A percentile compares a stretch with the other conserved stretches of the same genome.
Evolutionary conservation across 2,888 invertebrate species (phyloP).

Genomic region (Malacosoma neustria): DNA sequence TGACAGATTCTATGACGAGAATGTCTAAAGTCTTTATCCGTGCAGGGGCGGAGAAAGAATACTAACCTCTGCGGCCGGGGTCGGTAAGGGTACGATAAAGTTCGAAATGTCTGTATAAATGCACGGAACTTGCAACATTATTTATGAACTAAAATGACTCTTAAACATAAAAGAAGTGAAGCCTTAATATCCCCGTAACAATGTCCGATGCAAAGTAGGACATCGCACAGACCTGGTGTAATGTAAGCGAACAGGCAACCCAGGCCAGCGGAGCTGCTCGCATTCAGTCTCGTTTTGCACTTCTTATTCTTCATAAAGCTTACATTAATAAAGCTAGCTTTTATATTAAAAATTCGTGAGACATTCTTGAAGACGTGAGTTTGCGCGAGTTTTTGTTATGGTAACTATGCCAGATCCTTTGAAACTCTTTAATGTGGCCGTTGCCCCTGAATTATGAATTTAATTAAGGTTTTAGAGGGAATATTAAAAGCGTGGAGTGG

Average conservation of each 20-base stretch:
- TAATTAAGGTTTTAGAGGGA: constrained; percentile 18
- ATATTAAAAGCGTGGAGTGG: constrained; percentile 1
- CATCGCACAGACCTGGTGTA: neutral
- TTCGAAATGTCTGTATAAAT: too few species aligned
- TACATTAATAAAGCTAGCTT: constrained; percentile 53
- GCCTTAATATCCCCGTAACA: too few species aligned
- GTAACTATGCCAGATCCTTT: constrained; percentile 24
- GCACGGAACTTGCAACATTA: too few species aligned
- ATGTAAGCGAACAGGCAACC: neutral
- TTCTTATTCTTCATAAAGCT: constrained; percentile 10
- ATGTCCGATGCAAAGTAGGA: constrained; percentile 14
- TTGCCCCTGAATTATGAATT: constrained; percentile 20
- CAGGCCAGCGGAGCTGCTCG: constrained; percentile 11
- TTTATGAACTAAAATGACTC: too few species aligned
- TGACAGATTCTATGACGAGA: too few species aligned
- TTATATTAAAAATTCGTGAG: constrained; percentile 61
- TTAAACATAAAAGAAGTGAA: too few species aligned
- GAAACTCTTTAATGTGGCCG: constrained; percentile 16
- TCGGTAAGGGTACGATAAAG: too few species aligned
- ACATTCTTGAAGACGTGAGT: constrained; percentile 27
- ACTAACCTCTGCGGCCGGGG: too few species aligned
- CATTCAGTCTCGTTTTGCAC: constrained; percentile 19
- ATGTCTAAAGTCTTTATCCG: too few species aligned
- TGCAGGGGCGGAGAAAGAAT: too few species aligned
- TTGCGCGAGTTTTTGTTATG: constrained; percentile 37